These are phyloP conservation scores for Sitta europaea DNA, from an alignment of 2,113 vertebrate species.

Conservation along the genomic window DNA sequence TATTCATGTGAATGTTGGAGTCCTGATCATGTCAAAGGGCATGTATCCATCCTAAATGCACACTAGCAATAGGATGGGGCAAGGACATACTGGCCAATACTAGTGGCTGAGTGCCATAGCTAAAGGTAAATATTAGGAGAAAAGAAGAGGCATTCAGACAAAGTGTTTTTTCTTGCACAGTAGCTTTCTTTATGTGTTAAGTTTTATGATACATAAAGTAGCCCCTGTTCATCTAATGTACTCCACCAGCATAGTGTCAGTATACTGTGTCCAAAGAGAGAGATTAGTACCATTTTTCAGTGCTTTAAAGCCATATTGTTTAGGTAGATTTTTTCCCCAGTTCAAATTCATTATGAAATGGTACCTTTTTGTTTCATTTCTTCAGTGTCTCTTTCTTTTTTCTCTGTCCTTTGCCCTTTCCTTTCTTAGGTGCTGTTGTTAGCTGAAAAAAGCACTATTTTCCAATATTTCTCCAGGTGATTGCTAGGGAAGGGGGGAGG, in stretches of 20 bases:
- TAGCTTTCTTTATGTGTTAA: background rate
- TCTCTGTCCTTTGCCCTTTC: background rate
- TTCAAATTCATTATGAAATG: constrained; percentile 9
- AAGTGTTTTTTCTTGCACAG: background rate
- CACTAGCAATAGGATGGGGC: background rate
- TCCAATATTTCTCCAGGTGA: constrained; percentile 4
- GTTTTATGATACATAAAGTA: background rate
- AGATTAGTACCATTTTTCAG: background rate
- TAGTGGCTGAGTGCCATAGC: background rate
- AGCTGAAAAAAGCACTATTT: constrained; percentile 6
- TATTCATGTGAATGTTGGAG: background rate
- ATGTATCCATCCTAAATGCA: background rate
- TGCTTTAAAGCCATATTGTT: background rate
- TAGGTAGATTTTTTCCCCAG: background rate
- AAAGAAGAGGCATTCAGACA: background rate
- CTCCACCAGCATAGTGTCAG: background rate
- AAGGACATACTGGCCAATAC: background rate
- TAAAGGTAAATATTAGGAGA: background rate
- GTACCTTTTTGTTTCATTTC: background rate
- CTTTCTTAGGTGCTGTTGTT: background rate
- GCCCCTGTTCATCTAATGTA: background rate
- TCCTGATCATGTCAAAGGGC: fast-evolving
- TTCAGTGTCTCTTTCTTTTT: background rate
- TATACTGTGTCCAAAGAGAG: background rate
- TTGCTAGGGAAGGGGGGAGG: background rate